A percentile compares a stretch with the other conserved stretches of the same genome.
Conservation (phyloP, 2,888 invertebrate species). For the Caradrina clavipalpis region DNA sequence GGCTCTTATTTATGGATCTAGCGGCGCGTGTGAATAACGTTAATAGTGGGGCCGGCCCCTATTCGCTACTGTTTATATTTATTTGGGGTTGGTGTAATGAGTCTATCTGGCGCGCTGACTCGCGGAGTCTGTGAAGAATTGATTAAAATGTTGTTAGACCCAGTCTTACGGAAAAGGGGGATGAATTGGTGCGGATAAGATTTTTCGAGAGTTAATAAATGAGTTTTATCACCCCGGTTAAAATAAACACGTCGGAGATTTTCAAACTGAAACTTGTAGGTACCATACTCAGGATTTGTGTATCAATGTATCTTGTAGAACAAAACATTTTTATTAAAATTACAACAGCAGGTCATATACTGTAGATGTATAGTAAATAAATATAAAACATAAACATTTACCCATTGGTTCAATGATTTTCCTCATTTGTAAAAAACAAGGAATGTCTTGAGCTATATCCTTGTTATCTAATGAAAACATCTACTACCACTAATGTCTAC, state of each 20-base stretch:
- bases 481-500: too few relatives aligned
- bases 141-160: constrained; percentile 90
- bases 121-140: constrained; percentile 90
- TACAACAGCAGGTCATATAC: neutral
- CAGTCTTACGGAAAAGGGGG: constrained; percentile 88
- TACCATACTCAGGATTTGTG: neutral
- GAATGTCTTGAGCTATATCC: neutral
- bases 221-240: constrained; percentile 77
- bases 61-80: constrained; percentile 90
- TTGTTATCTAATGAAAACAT: neutral
- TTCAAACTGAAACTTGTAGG: constrained; percentile 60
- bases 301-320: neutral
- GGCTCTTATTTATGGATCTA: constrained; percentile 88
- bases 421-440: neutral
- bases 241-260: constrained; percentile 69
- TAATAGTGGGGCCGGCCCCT: constrained; percentile 88
- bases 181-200: constrained; percentile 80
- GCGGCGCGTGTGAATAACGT: constrained; percentile 89
- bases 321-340: neutral
- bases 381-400: neutral
- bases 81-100: constrained; percentile 90
- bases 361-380: neutral
- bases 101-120: constrained; percentile 90
- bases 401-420: neutral
- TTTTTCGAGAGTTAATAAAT: constrained; percentile 82